phyloP scores from a whole-genome alignment of 2,888 invertebrate species.

The Drosophila mimica region DNA sequence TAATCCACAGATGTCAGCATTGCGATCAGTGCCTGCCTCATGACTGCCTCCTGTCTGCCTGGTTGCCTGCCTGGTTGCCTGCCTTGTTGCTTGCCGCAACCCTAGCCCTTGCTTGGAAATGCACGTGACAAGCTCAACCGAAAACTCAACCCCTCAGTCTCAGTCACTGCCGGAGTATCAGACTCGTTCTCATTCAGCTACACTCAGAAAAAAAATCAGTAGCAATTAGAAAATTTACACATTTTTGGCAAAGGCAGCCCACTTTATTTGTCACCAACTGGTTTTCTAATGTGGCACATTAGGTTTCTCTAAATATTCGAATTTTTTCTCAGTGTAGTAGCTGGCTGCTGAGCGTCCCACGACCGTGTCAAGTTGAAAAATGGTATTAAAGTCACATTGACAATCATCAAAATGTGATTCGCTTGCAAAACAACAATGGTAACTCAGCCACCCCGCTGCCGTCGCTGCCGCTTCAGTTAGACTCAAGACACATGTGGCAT shows the following conservation, averaged over 20 bases:
- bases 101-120: constrained; percentile 44
- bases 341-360: constrained; percentile 28
- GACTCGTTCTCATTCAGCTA: neutral
- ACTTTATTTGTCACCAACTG: neutral
- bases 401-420: constrained; percentile 84
- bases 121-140: constrained; percentile 61
- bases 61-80: constrained; percentile 3
- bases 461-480: constrained; percentile 20
- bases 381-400: constrained; percentile 83
- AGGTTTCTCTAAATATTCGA: neutral
- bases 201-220: neutral
- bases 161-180: neutral
- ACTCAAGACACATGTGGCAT: constrained; percentile 72
- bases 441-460: constrained; percentile 38
- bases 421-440: constrained; percentile 67
- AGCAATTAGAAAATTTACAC: neutral
- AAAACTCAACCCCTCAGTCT: constrained; percentile 15
- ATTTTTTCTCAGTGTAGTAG: constrained; percentile 1
- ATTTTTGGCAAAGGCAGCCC: neutral
- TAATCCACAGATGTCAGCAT: constrained; percentile 86
- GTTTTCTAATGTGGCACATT: neutral
- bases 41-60: constrained; percentile 1
- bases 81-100: constrained; percentile 30
- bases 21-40: constrained; percentile 74
- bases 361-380: constrained; percentile 78